Base-by-base conservation (phyloP, 1,140 invertebrate species). In the Octopus sinensis region DNA sequence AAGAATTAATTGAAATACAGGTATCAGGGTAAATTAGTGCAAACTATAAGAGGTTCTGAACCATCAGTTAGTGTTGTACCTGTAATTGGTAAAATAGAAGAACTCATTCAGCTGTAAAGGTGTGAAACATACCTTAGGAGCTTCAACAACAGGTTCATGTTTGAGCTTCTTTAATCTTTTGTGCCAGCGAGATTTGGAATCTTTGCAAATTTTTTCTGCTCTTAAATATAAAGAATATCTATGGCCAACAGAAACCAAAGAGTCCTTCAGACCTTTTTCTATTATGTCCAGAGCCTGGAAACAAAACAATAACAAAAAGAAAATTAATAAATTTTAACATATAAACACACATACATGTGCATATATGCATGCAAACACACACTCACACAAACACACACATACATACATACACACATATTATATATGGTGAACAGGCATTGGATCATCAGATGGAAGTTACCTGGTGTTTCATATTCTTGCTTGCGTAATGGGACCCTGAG, bases 181-280 rank as follows among this genome's bases (percentile, higher is more conserved):
- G 68, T 84, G 83, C 77, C 84, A 83, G 54, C 85, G 87, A 0
- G 85, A 85, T 62, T 86, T 89, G 1, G 86, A 78, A 30, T 86
- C 84, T 62, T 88, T 88, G 81, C 88, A 88, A 53, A 91, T 87
- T 81, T 87, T 88, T 54, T 89, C 82, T 43, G 90, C 91, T 85
- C 92, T 86, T 79, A 86, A 84, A 81, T 89, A 90, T n/a, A 93
- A 81, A 6, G 91, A 87, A 53, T 91, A 86, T 78, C 91, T 87
- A 79, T 91, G 89, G 0, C 91, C 91, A 17, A 84, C 84, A 77
- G 85, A 84, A 7, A 92, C 91, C 79, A 86, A 83, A 0, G 81
- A 76, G 85, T 93, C 92, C 6, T 84, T 78, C 7, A 93, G 81
- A 7, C 88, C 92, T 79, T 86, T 76, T 56, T 84, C 81, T 54